Evolutionary conservation across 2,797 vertebrate genomes (phyloP).

Genomic region (Halcyon chelicuti): DNA sequence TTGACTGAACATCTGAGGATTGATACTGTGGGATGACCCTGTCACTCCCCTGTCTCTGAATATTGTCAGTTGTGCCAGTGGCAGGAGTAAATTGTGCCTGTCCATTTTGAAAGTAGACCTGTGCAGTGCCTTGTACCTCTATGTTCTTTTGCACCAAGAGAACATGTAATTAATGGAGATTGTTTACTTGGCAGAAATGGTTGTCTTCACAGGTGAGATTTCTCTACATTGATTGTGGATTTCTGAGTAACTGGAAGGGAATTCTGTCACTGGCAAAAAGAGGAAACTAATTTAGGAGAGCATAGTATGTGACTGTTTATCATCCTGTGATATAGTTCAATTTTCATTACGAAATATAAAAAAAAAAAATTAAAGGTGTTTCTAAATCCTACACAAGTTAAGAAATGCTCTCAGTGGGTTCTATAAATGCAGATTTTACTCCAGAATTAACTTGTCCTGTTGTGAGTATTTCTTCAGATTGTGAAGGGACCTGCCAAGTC

Average conservation of each 20-base stretch:
- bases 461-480: slow-evolving; percentile 15
- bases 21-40: neutral
- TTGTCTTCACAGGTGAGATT: neutral
- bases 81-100: accelerated
- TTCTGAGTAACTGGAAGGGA: neutral
- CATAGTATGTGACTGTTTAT: neutral
- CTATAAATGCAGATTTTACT: slow-evolving; percentile 14
- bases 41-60: neutral
- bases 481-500: neutral
- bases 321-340: neutral
- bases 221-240: neutral
- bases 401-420: neutral
- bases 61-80: neutral
- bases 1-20: neutral
- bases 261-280: neutral
- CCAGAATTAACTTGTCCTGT: neutral
- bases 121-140: neutral
- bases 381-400: neutral
- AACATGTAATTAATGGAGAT: neutral
- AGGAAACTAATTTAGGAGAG: neutral
- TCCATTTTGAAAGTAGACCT: neutral
- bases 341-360: neutral
- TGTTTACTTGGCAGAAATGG: neutral
- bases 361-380: slow-evolving; percentile 11
- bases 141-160: neutral